Conservation (phyloP, 2,797 vertebrate species). For the Columba guinea region DNA sequence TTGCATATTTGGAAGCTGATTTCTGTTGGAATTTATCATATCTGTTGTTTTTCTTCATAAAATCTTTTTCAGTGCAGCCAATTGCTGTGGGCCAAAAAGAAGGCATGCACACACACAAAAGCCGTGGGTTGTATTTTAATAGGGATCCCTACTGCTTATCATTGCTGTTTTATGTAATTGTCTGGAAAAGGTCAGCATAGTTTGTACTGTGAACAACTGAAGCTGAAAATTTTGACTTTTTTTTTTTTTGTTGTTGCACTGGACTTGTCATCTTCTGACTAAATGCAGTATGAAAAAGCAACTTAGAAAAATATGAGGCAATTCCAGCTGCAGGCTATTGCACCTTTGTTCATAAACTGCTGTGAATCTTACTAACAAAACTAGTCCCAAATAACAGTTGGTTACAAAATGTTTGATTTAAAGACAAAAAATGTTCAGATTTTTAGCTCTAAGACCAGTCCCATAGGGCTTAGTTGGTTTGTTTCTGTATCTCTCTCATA, state of each 20-base stretch:
- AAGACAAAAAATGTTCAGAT: background rate
- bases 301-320: background rate
- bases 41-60: constrained; percentile 50
- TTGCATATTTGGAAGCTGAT: background rate
- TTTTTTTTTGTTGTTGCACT: background rate
- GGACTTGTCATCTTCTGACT: constrained; percentile 2
- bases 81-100: background rate
- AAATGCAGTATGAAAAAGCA: background rate
- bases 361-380: background rate
- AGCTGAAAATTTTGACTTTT: background rate
- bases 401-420: constrained; percentile 3
- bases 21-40: constrained; percentile 36
- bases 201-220: constrained; percentile 40
- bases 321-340: background rate
- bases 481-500: background rate
- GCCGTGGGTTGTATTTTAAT: constrained; percentile 59
- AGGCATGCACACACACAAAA: constrained; percentile 42
- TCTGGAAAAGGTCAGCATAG: constrained; percentile 65
- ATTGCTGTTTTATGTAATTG: constrained; percentile 57
- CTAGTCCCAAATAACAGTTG: background rate
- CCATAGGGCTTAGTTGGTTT: background rate
- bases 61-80: constrained; percentile 9
- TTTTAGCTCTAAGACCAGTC: background rate
- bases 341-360: constrained; percentile 13
- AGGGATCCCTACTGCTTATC: constrained; percentile 64